These are phyloP conservation scores for Argentina silus DNA, from an alignment of 2,797 vertebrate species.

Conservation along the genomic window DNA sequence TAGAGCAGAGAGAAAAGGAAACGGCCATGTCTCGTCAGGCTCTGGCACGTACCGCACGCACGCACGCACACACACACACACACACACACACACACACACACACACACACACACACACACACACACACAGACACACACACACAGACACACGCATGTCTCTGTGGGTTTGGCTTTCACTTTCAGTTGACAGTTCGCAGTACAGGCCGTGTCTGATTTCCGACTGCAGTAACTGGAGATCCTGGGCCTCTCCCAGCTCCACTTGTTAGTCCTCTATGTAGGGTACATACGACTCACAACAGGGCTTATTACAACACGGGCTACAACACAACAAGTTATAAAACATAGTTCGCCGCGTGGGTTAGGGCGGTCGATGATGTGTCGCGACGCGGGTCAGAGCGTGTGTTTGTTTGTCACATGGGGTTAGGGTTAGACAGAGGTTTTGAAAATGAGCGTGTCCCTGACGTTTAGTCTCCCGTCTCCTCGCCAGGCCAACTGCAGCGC, in stretches of 20 bases:
- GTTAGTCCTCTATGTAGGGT: too few species aligned
- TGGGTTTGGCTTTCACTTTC: conserved; percentile 58
- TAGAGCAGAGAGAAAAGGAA: not conserved
- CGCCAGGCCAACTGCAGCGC: conserved; percentile 84
- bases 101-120: conserved; percentile 13
- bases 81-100: conserved; percentile 27
- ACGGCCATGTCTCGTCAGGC: not conserved
- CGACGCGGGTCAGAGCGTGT: too few species aligned
- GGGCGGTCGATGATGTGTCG: too few species aligned
- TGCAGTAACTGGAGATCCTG: too few species aligned
- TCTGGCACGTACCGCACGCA: not conserved
- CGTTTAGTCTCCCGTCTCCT: not conserved
- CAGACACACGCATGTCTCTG: conserved; percentile 20
- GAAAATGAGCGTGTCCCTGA: not conserved
- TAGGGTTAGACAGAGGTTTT: not conserved
- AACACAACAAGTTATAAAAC: too few species aligned
- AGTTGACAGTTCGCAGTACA: conserved; percentile 17
- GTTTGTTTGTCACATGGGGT: too few species aligned
- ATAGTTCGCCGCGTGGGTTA: too few species aligned
- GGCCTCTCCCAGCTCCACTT: too few species aligned
- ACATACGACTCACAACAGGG: too few species aligned
- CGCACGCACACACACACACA: conserved; percentile 15
- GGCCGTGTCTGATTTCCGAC: too few species aligned
- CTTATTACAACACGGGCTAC: too few species aligned
- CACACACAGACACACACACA: conserved; percentile 30